Evolutionary conservation across 2,113 vertebrate species (phyloP).

Genomic region (Gnathonemus longibarbis): DNA sequence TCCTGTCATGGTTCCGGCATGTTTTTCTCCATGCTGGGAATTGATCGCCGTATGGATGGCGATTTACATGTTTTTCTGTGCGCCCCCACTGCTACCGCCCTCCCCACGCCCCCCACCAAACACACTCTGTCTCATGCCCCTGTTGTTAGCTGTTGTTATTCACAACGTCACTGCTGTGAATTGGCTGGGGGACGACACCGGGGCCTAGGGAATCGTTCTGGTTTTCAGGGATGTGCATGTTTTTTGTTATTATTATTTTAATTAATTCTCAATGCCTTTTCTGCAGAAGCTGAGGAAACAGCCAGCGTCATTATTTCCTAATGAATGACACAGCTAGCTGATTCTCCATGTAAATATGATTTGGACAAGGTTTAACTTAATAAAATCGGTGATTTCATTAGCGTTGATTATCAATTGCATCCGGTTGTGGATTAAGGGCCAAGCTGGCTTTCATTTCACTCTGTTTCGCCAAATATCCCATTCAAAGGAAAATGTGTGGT

Average conservation of each 20-base stretch:
- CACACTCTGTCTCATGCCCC: background rate
- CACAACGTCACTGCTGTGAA: background rate
- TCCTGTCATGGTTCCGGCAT: constrained; percentile 3
- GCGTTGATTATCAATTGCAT: constrained; percentile 15
- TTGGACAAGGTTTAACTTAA: constrained; percentile 9
- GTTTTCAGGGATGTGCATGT: background rate
- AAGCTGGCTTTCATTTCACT: constrained; percentile 2
- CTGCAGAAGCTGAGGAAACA: constrained; percentile 10
- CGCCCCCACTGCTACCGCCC: background rate
- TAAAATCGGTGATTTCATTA: constrained; percentile 12
- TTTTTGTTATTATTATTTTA: background rate
- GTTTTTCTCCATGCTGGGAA: constrained; percentile 32
- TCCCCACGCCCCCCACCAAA: background rate
- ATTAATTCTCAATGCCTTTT: background rate
- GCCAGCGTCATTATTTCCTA: background rate
- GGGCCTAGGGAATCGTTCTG: background rate
- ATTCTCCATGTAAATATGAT: constrained; percentile 1
- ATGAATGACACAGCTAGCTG: background rate
- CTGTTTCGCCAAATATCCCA: constrained; percentile 12
- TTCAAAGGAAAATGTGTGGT: constrained; percentile 11
- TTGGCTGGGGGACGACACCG: background rate
- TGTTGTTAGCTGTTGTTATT: background rate
- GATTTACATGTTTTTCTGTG: constrained; percentile 50
- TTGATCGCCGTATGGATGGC: constrained; percentile 46
- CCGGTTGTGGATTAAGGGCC: background rate